These are phyloP conservation scores for Pangasianodon gigas DNA, from an alignment of 2,113 vertebrate species.

Conservation along the genomic window DNA sequence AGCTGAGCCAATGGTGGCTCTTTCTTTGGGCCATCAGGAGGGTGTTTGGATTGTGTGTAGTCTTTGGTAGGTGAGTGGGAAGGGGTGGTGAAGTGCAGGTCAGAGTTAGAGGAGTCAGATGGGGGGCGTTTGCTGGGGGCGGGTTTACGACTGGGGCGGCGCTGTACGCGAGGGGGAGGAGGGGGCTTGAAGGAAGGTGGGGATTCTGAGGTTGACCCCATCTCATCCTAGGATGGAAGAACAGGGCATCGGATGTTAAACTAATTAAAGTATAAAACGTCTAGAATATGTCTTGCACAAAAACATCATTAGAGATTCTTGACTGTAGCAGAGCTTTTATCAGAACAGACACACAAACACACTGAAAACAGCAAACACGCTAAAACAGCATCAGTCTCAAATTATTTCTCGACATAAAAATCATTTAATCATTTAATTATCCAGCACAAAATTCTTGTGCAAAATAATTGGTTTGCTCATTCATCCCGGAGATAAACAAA, in stretches of 20 bases:
- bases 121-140: slow-evolving; percentile 77
- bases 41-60: slow-evolving; percentile 20
- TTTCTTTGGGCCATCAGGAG: slow-evolving; percentile 65
- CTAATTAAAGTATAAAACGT: slow-evolving; percentile 32
- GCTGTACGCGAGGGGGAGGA: slow-evolving; percentile 71
- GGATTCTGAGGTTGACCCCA: slow-evolving; percentile 78
- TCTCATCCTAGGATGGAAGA: slow-evolving; percentile 83
- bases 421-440: neutral
- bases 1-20: slow-evolving; percentile 74
- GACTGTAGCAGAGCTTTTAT: neutral
- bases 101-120: slow-evolving; percentile 83
- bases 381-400: neutral
- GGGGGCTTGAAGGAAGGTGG: slow-evolving; percentile 83
- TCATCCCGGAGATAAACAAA: slow-evolving; percentile 36
- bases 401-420: neutral
- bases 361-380: neutral
- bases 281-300: neutral
- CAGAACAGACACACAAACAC: slow-evolving; percentile 3
- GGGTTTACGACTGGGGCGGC: slow-evolving; percentile 60
- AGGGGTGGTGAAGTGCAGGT: slow-evolving; percentile 83
- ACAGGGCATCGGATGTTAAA: slow-evolving; percentile 60
- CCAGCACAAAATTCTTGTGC: neutral
- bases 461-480: slow-evolving; percentile 7
- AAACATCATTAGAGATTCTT: neutral
- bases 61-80: slow-evolving; percentile 64